A percentile compares a stretch with the other conserved stretches of the same genome.
Evolutionary conservation across 2,888 invertebrate species (phyloP).

Genomic region (Oligia strigilis): DNA sequence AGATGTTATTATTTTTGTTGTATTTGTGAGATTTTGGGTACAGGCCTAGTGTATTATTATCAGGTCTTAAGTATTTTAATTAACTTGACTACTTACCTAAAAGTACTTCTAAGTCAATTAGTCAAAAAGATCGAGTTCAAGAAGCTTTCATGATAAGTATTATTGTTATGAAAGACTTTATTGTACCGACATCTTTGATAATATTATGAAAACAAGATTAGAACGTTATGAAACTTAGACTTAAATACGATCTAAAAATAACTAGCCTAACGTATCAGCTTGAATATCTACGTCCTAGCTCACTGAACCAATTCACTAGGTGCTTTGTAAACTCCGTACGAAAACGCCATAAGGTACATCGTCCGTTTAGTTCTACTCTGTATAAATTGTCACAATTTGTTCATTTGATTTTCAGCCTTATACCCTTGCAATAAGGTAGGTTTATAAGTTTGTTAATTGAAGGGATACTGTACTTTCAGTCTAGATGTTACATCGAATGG

Average conservation of each 20-base stretch:
- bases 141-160: not conserved
- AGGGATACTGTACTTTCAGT: slow-evolving; percentile 45
- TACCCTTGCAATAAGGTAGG: slow-evolving; percentile 38
- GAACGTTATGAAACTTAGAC: not conserved
- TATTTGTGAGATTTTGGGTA: slow-evolving; percentile 1
- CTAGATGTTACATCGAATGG: slow-evolving; percentile 68
- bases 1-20: not conserved
- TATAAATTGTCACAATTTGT: slow-evolving; percentile 43
- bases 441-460: slow-evolving; percentile 24
- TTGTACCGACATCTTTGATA: not conserved
- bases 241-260: not conserved
- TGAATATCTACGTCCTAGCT: not conserved
- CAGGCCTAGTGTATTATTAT: not conserved
- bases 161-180: not conserved
- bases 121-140: not conserved
- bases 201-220: not conserved
- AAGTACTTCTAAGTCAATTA: not conserved
- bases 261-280: not conserved
- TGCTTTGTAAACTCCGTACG: slow-evolving; percentile 22
- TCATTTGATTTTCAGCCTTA: slow-evolving; percentile 62
- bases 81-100: not conserved
- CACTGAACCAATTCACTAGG: slow-evolving; percentile 14
- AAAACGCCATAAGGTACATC: slow-evolving; percentile 58
- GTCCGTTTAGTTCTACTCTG: slow-evolving; percentile 53
- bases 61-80: not conserved